These are phyloP conservation scores for Ctenomys sociabilis DNA, from an alignment of 2,113 vertebrate genomes.

Conservation along the genomic window DNA sequence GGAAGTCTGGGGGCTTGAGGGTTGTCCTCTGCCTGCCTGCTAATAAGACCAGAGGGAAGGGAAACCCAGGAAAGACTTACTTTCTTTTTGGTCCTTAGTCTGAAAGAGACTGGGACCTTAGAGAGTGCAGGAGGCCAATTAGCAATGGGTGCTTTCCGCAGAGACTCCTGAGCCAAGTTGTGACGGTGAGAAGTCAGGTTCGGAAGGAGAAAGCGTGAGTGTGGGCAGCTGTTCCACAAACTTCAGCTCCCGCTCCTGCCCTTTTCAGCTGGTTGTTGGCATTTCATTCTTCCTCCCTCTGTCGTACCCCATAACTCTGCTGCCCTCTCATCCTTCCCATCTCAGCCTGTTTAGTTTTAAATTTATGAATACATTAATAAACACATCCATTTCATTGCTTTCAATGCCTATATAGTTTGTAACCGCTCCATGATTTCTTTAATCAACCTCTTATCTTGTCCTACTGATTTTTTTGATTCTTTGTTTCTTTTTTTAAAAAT, in stretches of 20 bases:
- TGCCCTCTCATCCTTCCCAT: too few species aligned
- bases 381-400: too few species aligned
- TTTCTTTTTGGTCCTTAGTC: conserved; percentile 46
- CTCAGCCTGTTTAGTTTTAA: too few species aligned
- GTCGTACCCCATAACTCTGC: background rate
- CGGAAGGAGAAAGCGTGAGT: background rate
- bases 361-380: too few species aligned
- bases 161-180: conserved; percentile 25
- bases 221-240: background rate
- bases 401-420: too few species aligned
- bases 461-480: too few species aligned
- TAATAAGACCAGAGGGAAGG: conserved; percentile 68
- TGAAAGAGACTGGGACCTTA: conserved; percentile 32
- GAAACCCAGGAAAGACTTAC: background rate
- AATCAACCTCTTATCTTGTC: too few species aligned
- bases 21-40: background rate
- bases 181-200: background rate
- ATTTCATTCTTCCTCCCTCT: rapidly evolving
- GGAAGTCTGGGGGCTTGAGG: conserved; percentile 3
- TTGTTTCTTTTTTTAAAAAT: too few species aligned
- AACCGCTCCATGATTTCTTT: too few species aligned
- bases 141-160: background rate
- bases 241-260: background rate
- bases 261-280: background rate
- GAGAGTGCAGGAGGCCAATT: conserved; percentile 53